Conservation (phyloP, 2,888 invertebrate species). For the Aphidoletes aphidimyza region DNA sequence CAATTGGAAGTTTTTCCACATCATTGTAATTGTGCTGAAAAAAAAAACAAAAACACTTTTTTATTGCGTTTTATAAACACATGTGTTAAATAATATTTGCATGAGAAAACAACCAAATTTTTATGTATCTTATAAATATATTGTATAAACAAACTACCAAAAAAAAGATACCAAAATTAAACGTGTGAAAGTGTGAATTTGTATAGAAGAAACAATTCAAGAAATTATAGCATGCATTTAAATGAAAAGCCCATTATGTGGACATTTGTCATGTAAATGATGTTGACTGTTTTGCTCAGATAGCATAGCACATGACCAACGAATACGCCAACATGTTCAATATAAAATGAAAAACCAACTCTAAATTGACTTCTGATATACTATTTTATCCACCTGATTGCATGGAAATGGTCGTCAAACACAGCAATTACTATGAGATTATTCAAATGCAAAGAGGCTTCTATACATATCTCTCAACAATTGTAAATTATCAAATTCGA, state of each 20-base stretch:
- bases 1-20: neutral
- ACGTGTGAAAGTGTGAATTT: neutral
- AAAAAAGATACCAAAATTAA: neutral
- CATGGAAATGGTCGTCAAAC: no score
- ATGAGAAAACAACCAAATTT: conserved; percentile 21
- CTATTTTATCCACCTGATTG: no score
- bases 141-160: neutral
- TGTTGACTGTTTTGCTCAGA: no score
- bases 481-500: conserved; percentile 23
- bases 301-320: no score
- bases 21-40: conserved; percentile 39
- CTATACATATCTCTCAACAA: conserved; percentile 30
- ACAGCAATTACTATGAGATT: no score
- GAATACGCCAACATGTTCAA: no score
- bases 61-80: conserved; percentile 36
- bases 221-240: neutral
- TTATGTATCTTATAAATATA: neutral
- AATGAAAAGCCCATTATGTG: neutral
- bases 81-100: conserved; percentile 10
- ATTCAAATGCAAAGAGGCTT: neutral
- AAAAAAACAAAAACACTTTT: conserved; percentile 24
- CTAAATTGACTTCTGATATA: no score
- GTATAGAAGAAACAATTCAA: neutral
- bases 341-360: neutral
- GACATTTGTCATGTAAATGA: no score